phyloP scores from a whole-genome alignment of 1,140 invertebrate genomes.

The Panulirus ornatus region DNA sequence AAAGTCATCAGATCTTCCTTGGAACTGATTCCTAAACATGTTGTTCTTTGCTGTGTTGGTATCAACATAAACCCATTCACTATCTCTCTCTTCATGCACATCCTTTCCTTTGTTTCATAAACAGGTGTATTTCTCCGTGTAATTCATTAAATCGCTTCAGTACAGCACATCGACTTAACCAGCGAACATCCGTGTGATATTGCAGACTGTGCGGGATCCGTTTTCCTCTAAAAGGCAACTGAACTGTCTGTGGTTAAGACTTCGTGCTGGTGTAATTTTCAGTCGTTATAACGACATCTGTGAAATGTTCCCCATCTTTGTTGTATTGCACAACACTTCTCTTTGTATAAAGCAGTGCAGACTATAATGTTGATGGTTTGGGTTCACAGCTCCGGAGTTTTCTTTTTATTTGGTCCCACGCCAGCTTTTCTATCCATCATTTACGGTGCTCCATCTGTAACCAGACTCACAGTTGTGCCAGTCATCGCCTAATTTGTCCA shows the following conservation, averaged over 20 bases:
- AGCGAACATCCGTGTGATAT: constrained; percentile 34
- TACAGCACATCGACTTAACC: background rate
- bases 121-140: constrained; percentile 18
- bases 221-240: constrained; percentile 11
- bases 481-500: background rate
- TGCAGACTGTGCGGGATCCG: no score
- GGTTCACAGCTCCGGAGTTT: background rate
- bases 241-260: constrained; percentile 31
- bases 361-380: background rate
- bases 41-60: no score
- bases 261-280: background rate
- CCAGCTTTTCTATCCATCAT: constrained; percentile 26
- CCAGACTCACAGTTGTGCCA: constrained; percentile 9
- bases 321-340: constrained; percentile 20
- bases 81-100: constrained; percentile 11
- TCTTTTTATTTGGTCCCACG: constrained; percentile 25
- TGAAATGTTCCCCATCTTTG: constrained; percentile 24
- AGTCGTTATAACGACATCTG: constrained; percentile 5
- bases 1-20: no score
- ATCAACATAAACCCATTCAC: background rate
- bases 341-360: constrained; percentile 15
- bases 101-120: constrained; percentile 13
- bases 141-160: constrained; percentile 19
- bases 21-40: no score
- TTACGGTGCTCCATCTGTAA: constrained; percentile 25